Base-by-base conservation (phyloP, 2,113 vertebrate species). In the Odontesthes bonariensis region DNA sequence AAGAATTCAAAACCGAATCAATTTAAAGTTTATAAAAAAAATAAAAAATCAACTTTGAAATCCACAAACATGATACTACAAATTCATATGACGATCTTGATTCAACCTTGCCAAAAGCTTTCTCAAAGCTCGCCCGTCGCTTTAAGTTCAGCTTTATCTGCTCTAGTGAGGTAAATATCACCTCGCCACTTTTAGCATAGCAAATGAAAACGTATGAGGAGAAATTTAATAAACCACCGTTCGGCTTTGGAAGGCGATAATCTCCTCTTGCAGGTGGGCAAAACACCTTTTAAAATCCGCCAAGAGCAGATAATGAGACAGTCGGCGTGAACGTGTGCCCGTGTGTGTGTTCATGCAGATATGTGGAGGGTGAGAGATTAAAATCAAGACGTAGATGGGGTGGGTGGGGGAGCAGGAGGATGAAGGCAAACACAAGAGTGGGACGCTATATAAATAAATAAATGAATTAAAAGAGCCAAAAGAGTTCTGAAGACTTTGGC, bases 231-330 rank as follows among this genome's bases (percentile, higher is more conserved):
- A 71, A 80, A 83, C 60, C 69, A 65, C 58, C 65, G 77, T 79
- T 83, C 16, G 33, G 58, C 55, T 2, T 68, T 58, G 13, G 44
- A 35, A 82, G 73, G 72, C 81, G 76, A 78, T 88, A 74, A 89
- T 91, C 77, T 84, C 33, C 9, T 40, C 66, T 84, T 33, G 40
- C 81, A 88, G 79, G 84, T 88, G 82, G 86, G 76, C 83, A 88
- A 80, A 88, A 89, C 77, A 85, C 84, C 86, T 85, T 86, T 89
- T 79, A 90, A 88, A 84, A 88, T 80, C 72, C 54, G 22, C 67
- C 75, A 86, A 81, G 72, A 73, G 78, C 70, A 73, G 84, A 87
- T 84, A 90, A 90, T 86, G 81, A 89, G 76, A 72, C 61, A 68
- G 84, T 78, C 35, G 17, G 77, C 71, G 57, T 42, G 61, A 60